A percentile compares a stretch with the other conserved stretches of the same genome.
Evolutionary conservation across 2,888 invertebrate species (phyloP).

Genomic region (Platycheirus rosarum): DNA sequence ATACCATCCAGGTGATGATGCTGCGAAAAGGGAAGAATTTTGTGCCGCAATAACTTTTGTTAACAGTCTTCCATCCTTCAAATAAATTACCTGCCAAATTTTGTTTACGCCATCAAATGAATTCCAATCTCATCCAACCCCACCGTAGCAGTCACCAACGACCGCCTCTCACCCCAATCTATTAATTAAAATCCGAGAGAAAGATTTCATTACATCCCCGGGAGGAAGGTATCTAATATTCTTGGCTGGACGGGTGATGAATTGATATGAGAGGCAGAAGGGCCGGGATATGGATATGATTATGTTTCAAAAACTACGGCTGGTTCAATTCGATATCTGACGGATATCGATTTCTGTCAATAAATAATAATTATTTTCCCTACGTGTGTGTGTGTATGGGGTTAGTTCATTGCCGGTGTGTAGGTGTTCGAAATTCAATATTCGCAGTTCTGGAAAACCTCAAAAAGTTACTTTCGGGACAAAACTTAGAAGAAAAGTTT

Average conservation of each 20-base stretch:
- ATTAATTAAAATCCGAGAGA: constrained; percentile 61
- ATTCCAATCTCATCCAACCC: constrained; percentile 7
- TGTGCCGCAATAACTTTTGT: constrained; percentile 2
- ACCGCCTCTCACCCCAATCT: constrained; percentile 4
- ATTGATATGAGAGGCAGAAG: constrained; percentile 18
- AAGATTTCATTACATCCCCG: constrained; percentile 38
- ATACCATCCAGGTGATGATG: background rate
- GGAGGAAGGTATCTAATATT: constrained; percentile 10
- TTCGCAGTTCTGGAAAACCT: constrained; percentile 28
- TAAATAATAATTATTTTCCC: constrained; percentile 1
- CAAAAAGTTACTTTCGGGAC: constrained; percentile 19
- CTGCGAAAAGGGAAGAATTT: background rate
- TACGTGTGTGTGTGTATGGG: background rate
- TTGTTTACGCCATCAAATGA: constrained; percentile 45
- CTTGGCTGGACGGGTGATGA: constrained; percentile 13
- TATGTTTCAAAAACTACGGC: constrained; percentile 31
- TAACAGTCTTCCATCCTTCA: constrained; percentile 37
- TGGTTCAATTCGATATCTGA: background rate
- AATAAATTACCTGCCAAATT: constrained; percentile 60
- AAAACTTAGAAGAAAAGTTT: constrained; percentile 21
- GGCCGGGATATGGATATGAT: background rate
- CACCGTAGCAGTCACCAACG: too few relatives aligned
- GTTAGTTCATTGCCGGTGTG: constrained; percentile 4
- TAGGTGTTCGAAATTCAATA: constrained; percentile 50
- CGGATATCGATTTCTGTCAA: constrained; percentile 27